These are phyloP conservation scores for Podotricha telesiphe DNA, from an alignment of 2,888 invertebrate genomes.

Conservation along the genomic window DNA sequence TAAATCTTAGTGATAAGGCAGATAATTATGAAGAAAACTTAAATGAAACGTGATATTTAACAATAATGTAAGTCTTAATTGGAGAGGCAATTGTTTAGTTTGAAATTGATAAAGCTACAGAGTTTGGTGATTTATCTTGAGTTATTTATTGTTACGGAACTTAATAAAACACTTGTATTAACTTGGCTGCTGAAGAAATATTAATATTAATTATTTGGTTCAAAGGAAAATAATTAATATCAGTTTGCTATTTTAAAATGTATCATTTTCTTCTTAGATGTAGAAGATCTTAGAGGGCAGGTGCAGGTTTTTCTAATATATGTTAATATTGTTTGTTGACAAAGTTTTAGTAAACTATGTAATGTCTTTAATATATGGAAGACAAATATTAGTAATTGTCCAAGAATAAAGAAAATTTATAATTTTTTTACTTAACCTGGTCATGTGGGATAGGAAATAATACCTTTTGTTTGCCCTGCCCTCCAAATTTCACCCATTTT, in stretches of 20 bases:
- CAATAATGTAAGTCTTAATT: constrained; percentile 42
- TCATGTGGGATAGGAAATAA: no score
- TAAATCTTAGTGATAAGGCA: constrained; percentile 18
- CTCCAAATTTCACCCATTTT: no score
- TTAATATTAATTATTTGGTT: constrained; percentile 12
- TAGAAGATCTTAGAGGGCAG: no score
- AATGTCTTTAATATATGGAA: no score
- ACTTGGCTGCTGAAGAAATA: constrained; percentile 8
- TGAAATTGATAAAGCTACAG: constrained; percentile 41
- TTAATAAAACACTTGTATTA: constrained; percentile 19
- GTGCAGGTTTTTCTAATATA: no score
- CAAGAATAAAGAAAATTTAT: no score
- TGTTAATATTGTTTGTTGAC: no score
- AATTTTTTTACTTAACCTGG: no score
- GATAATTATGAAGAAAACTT: constrained; percentile 23
- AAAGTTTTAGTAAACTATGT: no score
- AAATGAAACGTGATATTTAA: constrained; percentile 30
- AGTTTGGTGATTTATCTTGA: constrained; percentile 34
- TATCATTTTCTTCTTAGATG: no score
- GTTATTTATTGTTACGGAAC: constrained; percentile 21
- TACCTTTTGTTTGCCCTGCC: no score
- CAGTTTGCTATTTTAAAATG: not conserved
- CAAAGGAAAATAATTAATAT: constrained; percentile 1
- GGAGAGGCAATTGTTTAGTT: constrained; percentile 40
- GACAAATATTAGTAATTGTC: no score